Base-by-base conservation (phyloP, 2,888 invertebrate genomes). In the Cerastis rubricosa region DNA sequence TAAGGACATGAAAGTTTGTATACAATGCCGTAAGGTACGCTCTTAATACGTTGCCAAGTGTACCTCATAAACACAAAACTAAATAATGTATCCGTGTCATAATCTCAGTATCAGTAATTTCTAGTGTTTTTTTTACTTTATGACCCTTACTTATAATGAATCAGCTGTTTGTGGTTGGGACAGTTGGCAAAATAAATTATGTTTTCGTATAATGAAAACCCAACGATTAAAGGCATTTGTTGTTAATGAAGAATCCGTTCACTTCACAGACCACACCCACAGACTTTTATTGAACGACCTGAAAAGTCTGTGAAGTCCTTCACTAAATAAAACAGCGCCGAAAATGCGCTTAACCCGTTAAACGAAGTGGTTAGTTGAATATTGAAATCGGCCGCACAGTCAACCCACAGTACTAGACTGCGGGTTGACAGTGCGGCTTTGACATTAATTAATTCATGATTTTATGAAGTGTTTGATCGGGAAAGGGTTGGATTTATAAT, bases 351-450 rank as follows among this genome's bases (percentile, higher is more conserved):
- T 40, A 47, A 40, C 25, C 51, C 29, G 7, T 45, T 63, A 78
- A 71, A 25, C 29, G 17, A 9, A 29, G 25, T 17, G 17, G 54
- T n/a, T 47, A 49, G 65, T 65, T 22, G 35, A 80, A 64, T 25
- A 80, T 78, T 64, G 43, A 57, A n/a, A 80, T 64, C n/a, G 3
- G 19, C 51, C 11, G 5, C 17, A 45, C 22, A 25, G 22, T 47
- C 25, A 59, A 35, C 35, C 25, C 43, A 12, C n/a, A 11, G 17
- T 17, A n/a, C 12, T 22, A 74, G n/a, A n/a, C n/a, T n/a, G n/a
- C n/a, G n/a, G n/a, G n/a, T n/a, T n/a, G n/a, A n/a, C n/a, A n/a
- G n/a, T n/a, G 2, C 29, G 35, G n/a, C 54, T 47, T n/a, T 51
- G 51, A 63, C 40, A 49, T 57, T 64, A 25, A 73, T 64, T 43